These are phyloP conservation scores for Puffinus mauretanicus DNA, from an alignment of 2,113 vertebrate genomes.

Conservation along the genomic window DNA sequence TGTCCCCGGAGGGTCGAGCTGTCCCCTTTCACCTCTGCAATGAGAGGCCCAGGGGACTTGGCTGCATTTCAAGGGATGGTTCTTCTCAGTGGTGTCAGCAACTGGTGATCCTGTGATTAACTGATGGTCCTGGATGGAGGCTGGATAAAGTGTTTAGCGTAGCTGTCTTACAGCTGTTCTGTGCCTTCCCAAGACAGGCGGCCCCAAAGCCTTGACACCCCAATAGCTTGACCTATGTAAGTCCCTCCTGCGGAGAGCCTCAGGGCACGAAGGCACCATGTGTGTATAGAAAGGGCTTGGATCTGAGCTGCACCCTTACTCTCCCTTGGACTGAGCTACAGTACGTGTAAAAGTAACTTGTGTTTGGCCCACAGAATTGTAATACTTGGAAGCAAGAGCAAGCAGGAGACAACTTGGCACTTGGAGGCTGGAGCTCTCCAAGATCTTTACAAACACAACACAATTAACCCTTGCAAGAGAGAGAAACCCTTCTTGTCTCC, in stretches of 20 bases:
- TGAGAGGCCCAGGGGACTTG: neutral
- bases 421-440: neutral
- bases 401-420: neutral
- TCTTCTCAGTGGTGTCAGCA: neutral
- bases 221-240: neutral
- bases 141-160: neutral
- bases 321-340: neutral
- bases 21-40: neutral
- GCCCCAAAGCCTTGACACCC: neutral
- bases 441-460: neutral
- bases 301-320: neutral
- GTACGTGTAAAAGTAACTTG: neutral
- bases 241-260: neutral
- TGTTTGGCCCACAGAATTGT: neutral
- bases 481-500: neutral
- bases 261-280: neutral
- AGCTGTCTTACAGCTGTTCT: neutral
- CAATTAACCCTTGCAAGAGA: neutral
- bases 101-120: neutral
- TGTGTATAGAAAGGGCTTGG: neutral
- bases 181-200: neutral
- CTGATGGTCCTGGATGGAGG: neutral
- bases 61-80: neutral
- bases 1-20: neutral
- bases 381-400: neutral